Evolutionary conservation across 2,113 vertebrate genomes (phyloP).

Genomic region (Myocastor coypus): DNA sequence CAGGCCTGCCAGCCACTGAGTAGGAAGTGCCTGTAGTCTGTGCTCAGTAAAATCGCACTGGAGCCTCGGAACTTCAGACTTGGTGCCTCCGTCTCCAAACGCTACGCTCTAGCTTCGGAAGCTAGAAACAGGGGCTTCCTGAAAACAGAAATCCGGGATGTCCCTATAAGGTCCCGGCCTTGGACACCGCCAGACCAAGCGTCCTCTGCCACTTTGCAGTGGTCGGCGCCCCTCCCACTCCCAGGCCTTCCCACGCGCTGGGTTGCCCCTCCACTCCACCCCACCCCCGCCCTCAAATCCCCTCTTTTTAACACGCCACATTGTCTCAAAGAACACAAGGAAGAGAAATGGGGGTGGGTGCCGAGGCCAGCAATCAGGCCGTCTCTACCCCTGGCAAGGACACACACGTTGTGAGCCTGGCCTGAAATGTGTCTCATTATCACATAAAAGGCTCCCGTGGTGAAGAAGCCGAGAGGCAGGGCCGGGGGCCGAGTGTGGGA

Average conservation of each 20-base stretch:
- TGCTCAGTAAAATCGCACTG: neutral
- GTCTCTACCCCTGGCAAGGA: slow-evolving; percentile 84
- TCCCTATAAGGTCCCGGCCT: neutral
- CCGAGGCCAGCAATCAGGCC: slow-evolving; percentile 78
- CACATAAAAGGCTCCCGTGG: slow-evolving; percentile 94
- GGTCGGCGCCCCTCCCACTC: neutral
- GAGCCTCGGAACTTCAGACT: neutral
- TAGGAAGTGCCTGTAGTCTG: neutral
- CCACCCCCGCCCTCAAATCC: slow-evolving; percentile 83
- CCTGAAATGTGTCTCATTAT: slow-evolving; percentile 94
- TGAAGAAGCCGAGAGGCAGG: slow-evolving; percentile 88
- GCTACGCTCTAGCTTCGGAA: neutral
- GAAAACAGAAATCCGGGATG: neutral
- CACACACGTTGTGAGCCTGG: slow-evolving; percentile 90
- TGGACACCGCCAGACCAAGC: accelerated
- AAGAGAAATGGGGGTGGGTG: slow-evolving; percentile 65
- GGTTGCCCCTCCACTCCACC: slow-evolving; percentile 26
- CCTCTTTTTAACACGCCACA: slow-evolving; percentile 85
- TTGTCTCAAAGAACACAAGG: slow-evolving; percentile 84
- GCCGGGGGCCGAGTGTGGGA: slow-evolving; percentile 87
- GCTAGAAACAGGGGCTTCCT: neutral
- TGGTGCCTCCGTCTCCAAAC: neutral
- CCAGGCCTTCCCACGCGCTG: slow-evolving; percentile 81
- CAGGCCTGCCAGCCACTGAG: neutral
- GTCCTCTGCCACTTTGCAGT: neutral